Base-by-base conservation (phyloP, 2,113 vertebrate species). In the Spea bombifrons region DNA sequence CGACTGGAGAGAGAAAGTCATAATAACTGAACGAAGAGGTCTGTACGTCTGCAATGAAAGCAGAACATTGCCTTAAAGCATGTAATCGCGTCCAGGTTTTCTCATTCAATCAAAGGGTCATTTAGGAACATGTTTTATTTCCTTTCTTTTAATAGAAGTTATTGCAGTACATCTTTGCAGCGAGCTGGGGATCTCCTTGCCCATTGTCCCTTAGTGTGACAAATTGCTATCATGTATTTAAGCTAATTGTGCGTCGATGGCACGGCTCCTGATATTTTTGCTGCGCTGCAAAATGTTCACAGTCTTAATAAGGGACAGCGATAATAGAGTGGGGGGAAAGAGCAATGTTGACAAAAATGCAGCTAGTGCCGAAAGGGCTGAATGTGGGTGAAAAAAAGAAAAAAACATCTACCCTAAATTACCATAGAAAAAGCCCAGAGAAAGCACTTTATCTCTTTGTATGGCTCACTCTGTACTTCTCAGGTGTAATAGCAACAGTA, bases 221-320 rank as follows among this genome's bases (percentile, higher is more conserved):
- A 79, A 73, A 79, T 79, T 43, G 69, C 76, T 66, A 73, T 66
- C 76, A 79, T 79, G 76, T 45, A 66, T 79, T 66, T 55, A 65
- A 72, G 61, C 69, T 79, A 79, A 79, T 79, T 79, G 70, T 44
- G 59, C 73, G 70, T 73, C 76, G 66, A 15, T 48, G 76, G 59
- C 59, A 15, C 43, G 15, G 47, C 1, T 17, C 66, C 75, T 46
- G 5, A 66, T 44, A 3, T 43, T 44, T 70, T 30, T 73, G 59
- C n/a, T 64, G 48, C 12, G 44, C 70, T 12, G 61, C 61, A 55
- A 46, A 79, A 73, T 72, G 50, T 72, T 70, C 47, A 55, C 50
- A 69, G 55, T n/a, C 66, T 69, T 70, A 69, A 76, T 68, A 53
- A 17, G 55, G 43, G 65, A 59, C 53, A 69, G 12, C 49, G 57